A percentile compares a stretch with the other conserved stretches of the same genome.
Evolutionary conservation across 2,888 invertebrate genomes (phyloP).

Genomic region (Pyrgus malvae): DNA sequence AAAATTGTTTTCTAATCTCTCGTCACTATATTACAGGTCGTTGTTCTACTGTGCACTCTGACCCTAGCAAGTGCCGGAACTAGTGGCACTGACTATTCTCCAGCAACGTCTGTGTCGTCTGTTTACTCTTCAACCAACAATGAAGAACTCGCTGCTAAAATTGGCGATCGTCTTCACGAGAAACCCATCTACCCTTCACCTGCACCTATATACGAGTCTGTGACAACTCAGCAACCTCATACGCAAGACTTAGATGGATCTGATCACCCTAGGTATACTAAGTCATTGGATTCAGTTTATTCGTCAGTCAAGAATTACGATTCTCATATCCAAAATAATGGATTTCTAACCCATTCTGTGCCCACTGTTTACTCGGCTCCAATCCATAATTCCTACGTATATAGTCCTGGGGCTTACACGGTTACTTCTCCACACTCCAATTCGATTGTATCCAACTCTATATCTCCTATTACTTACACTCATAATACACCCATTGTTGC

Average conservation of each 20-base stretch:
- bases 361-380: constrained; percentile 37
- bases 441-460: constrained; percentile 12
- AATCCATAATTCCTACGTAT: constrained; percentile 32
- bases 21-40: constrained; percentile 50
- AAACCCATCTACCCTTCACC: constrained; percentile 20
- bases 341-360: constrained; percentile 29
- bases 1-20: too few species aligned
- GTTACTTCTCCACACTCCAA: constrained; percentile 32
- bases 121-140: constrained; percentile 37
- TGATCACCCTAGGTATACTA: constrained; percentile 35
- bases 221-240: constrained; percentile 39
- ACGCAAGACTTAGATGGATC: constrained; percentile 36
- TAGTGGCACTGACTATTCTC: constrained; percentile 37
- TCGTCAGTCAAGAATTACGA: constrained; percentile 39
- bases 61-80: constrained; percentile 41
- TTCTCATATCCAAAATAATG: constrained; percentile 32
- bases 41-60: constrained; percentile 39
- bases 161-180: constrained; percentile 31
- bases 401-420: constrained; percentile 29
- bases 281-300: constrained; percentile 37
- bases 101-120: constrained; percentile 37
- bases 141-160: constrained; percentile 13
- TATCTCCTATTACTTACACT: constrained; percentile 35
- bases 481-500: constrained; percentile 29
- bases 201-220: constrained; percentile 41